Evolutionary conservation across 2,797 vertebrate genomes (phyloP).

Genomic region (Chromobotia macracanthus): DNA sequence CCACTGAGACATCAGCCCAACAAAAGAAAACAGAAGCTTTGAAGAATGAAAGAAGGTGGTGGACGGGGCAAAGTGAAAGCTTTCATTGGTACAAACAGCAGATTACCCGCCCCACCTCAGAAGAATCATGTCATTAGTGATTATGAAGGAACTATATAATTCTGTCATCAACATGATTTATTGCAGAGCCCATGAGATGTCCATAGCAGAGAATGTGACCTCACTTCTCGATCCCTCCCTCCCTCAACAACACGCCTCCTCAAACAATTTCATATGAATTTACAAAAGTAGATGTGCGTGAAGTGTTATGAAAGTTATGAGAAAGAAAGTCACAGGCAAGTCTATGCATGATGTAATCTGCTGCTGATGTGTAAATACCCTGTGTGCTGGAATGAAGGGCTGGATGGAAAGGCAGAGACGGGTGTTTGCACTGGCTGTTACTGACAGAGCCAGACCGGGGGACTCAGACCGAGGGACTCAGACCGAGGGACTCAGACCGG

Average conservation of each 20-base stretch:
- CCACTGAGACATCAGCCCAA: conserved; percentile 67
- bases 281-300: conserved; percentile 64
- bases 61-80: conserved; percentile 49
- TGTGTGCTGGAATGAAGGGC: conserved; percentile 74
- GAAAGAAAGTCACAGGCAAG: conserved; percentile 54
- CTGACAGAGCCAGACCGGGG: conserved; percentile 68
- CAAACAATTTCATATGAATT: conserved; percentile 43
- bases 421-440: conserved; percentile 67
- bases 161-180: conserved; percentile 45
- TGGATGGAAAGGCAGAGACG: conserved; percentile 74
- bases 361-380: conserved; percentile 42
- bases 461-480: too few relatives aligned
- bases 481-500: too few relatives aligned
- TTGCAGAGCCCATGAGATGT: conserved; percentile 43
- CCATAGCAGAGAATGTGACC: conserved; percentile 23
- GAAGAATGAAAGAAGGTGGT: conserved; percentile 37
- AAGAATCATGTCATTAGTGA: conserved; percentile 42
- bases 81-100: conserved; percentile 48
- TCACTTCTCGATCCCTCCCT: conserved; percentile 12
- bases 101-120: conserved; percentile 32
- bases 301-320: conserved; percentile 55
- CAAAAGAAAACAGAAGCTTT: conserved; percentile 10
- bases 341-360: conserved; percentile 56
- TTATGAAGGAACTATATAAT: conserved; percentile 54
- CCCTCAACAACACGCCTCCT: neutral